Base-by-base conservation (phyloP, 2,888 invertebrate species). In the Nudaria mundana region DNA sequence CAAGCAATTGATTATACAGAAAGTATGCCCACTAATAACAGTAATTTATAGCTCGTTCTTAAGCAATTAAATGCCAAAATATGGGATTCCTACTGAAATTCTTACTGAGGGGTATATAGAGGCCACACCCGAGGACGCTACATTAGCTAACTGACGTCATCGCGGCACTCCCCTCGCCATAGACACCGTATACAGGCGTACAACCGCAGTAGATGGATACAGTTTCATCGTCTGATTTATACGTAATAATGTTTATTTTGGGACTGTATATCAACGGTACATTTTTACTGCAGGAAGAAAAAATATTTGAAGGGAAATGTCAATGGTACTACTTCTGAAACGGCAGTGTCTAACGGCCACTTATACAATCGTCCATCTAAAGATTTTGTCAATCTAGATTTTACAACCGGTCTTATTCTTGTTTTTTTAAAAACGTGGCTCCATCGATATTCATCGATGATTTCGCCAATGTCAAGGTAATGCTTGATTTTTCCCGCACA, bases 141-240 rank as follows among this genome's bases (percentile, higher is more conserved):
- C 64, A 59, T 66, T 68, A 57, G 58, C 54, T 45, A 51, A 47
- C 48, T 81, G 78, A 80, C 79, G 81, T 80, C 81, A 81, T 5
- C 30, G 13, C 14, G 66, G 56, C 81, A 68, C 80, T 68, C 81
- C 81, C 72, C 63, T 52, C 45, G 47, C 57, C 48, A 46, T 46
- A 60, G 40, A 48, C 56, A 33, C 7, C 30, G 28, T 37, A 35
- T 51, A 51, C 33, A 33, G 24, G 13, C 30, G 29, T 44, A 25
- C n/a, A 52, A 20, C 22, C 14, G 20, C 32, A 46, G 11, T 53
- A 59, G 40, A 52, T 49, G 38, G 25, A 52, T 41, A 46, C 41
- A 33, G 35, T 49, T 42, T 41, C 43, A 28, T 48, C 51, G 46
- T 41, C 30, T 40, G 32, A 40, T 41, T 47, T n/a, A n/a, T 45